Evolutionary conservation across 2,113 vertebrate species (phyloP).

Genomic region (Oncorhynchus keta): DNA sequence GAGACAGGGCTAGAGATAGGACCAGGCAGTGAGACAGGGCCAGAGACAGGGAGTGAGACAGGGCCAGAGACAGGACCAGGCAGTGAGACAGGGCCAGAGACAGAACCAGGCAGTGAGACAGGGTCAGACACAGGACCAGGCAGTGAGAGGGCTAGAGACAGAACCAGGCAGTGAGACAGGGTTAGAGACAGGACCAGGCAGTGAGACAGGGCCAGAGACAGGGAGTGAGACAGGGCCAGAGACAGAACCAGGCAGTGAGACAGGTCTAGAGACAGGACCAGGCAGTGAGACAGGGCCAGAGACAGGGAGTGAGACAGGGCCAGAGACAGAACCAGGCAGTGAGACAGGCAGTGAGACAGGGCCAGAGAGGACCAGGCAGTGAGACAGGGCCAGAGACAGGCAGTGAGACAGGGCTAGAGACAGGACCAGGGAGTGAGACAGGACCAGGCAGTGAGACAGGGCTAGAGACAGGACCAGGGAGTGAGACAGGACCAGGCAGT

Average conservation of each 20-base stretch:
- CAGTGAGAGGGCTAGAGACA: too few relatives aligned
- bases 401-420: not conserved
- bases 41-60: not conserved
- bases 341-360: not conserved
- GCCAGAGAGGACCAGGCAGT: not conserved
- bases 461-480: not conserved
- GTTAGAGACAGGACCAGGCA: not conserved
- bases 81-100: not conserved
- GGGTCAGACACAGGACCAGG: too few relatives aligned
- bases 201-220: not conserved
- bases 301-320: not conserved
- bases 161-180: not conserved
- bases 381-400: not conserved
- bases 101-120: not conserved
- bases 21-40: constrained; percentile 5
- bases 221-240: not conserved
- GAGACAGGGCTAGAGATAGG: not conserved
- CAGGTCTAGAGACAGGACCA: too few relatives aligned
- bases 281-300: too few relatives aligned
- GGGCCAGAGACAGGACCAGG: too few relatives aligned
- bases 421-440: too few relatives aligned
- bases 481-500: not conserved
- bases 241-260: too few relatives aligned
- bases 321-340: too few relatives aligned
- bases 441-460: too few relatives aligned